phyloP scores from a whole-genome alignment of 2,113 vertebrate species.

The Megaceryle torquata region DNA sequence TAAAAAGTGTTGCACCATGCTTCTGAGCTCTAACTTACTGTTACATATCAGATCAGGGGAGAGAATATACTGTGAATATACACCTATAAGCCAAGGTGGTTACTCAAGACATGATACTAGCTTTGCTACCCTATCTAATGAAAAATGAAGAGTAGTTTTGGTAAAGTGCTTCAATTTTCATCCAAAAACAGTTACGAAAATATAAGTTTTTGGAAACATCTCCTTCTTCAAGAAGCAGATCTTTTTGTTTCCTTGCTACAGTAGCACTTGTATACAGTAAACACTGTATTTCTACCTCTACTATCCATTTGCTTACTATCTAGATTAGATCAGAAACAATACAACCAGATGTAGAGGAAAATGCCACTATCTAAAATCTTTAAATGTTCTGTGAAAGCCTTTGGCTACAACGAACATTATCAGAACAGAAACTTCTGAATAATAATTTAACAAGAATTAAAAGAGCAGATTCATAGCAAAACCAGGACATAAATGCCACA shows the following conservation, averaged over 20 bases:
- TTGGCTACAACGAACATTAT: slow-evolving; percentile 16
- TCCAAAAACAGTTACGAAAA: slow-evolving; percentile 47
- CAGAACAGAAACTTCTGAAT: slow-evolving; percentile 41
- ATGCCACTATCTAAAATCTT: background rate
- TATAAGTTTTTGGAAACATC: slow-evolving; percentile 60
- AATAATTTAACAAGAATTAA: slow-evolving; percentile 42
- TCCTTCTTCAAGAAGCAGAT: slow-evolving; percentile 64
- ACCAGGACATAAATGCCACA: slow-evolving; percentile 65
- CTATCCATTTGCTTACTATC: slow-evolving; percentile 10
- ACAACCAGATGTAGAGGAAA: slow-evolving; percentile 11
- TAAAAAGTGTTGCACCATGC: background rate
- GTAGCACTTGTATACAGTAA: slow-evolving; percentile 30
- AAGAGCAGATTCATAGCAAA: slow-evolving; percentile 49
- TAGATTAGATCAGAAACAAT: background rate
- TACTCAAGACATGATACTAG: background rate
- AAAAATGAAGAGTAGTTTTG: slow-evolving; percentile 49
- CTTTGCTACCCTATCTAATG: background rate
- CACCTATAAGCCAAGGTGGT: background rate
- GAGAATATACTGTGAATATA: background rate
- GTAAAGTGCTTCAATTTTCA: slow-evolving; percentile 64
- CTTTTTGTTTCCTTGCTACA: slow-evolving; percentile 51
- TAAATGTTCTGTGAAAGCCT: slow-evolving; percentile 11
- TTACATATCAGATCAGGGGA: background rate
- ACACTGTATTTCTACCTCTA: slow-evolving; percentile 4
- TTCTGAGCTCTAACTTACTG: slow-evolving; percentile 14